Evolutionary conservation across 2,888 invertebrate species (phyloP), one percentile per base, ranked within the genome.

Genomic region (Liopterus haemorrhoidalis): DNA sequence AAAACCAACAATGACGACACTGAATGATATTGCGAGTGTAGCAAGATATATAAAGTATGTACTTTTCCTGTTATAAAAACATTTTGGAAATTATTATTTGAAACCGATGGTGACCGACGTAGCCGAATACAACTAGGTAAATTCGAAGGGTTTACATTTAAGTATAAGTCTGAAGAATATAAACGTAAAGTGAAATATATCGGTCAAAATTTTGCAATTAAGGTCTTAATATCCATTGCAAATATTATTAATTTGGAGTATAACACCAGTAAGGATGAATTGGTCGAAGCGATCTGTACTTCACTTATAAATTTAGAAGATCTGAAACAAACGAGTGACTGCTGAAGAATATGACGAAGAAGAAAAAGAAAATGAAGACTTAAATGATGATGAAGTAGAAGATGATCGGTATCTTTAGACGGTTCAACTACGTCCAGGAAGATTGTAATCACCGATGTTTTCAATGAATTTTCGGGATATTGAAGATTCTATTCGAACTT

Each of bases 401-500:
- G 16, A 40, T 3, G 12, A 19, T 12, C 11, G n/a, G n/a, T n/a
- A n/a, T n/a, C 27, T 22, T 8, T 22, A 40, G 27, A 9, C 8
- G 14, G 12, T n/a, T 38, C 38, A n/a, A 21, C 11, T 21, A 16
- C 8, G 8, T 12, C 15, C 2, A n/a, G 14, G 15, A 8, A n/a
- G n/a, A n/a, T n/a, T n/a, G n/a, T n/a, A 3, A 15, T 9, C 12
- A 22, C 8, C 38, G 2, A 5, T 19, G 8, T 38, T 38, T 27
- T 8, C 27, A 27, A 38, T 38, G 18, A 38, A 25, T 15, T 38
- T 11, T 18, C 27, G 25, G n/a, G 38, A 50, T 27, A 40, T 48
- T 9, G 43, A 50, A 27, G 48, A 45, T 5, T 38, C 45, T 5
- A 44, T 42, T n/a, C 28, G 20, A n/a, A 2, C 5, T 15, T 37